Conservation (phyloP, 2,113 vertebrate species). For the Capreolus pygargus region DNA sequence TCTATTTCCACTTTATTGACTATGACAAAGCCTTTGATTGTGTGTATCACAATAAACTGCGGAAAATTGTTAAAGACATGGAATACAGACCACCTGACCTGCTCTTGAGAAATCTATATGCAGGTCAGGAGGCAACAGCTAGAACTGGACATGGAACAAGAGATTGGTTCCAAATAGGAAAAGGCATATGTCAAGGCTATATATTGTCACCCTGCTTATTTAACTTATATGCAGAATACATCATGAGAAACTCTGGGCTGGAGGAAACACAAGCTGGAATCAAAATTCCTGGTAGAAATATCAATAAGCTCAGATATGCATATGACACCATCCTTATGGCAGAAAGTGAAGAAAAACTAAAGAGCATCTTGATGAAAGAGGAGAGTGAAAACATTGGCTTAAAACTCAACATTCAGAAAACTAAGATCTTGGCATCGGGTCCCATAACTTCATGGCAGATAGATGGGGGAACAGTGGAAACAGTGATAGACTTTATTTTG, state of each 20-base stretch:
- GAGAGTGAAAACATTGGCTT: neutral
- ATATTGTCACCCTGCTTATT: neutral
- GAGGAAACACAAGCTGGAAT: neutral
- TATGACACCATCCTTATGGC: neutral
- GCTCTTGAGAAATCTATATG: neutral
- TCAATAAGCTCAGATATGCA: neutral
- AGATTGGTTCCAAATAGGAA: neutral
- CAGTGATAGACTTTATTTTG: neutral
- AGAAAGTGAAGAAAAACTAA: neutral
- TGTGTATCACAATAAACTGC: neutral
- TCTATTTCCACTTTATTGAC: neutral
- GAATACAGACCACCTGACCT: neutral
- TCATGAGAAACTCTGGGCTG: neutral
- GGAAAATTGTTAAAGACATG: accelerated
- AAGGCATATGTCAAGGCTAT: accelerated
- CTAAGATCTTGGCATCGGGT: neutral
- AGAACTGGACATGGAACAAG: neutral
- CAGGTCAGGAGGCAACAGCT: neutral
- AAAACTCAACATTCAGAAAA: neutral
- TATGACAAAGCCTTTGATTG: neutral
- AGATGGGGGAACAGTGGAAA: neutral
- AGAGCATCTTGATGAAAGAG: neutral
- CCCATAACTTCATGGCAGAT: neutral
- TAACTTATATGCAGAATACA: neutral
- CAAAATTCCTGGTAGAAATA: accelerated